phyloP scores from a whole-genome alignment of 2,113 vertebrate genomes.

The Hippocampus guttulatus region DNA sequence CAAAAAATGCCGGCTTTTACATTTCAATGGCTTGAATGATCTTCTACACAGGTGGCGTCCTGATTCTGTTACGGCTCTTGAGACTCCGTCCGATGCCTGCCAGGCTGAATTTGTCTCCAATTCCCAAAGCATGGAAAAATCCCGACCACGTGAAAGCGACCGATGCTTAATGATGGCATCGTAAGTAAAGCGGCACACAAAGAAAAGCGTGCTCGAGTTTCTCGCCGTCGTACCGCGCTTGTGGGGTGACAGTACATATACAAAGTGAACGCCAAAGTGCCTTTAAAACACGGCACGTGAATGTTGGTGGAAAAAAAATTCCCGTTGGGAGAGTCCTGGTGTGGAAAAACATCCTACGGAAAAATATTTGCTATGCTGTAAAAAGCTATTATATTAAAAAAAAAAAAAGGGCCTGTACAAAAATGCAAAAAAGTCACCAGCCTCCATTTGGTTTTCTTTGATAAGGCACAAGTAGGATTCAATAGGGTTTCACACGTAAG shows the following conservation, averaged over 20 bases:
- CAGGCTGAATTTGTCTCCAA: not conserved
- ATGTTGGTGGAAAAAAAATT: not conserved
- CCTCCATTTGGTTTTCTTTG: conserved; percentile 42
- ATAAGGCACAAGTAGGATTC: conserved; percentile 77
- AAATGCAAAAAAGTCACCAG: conserved; percentile 47
- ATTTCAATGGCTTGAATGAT: too few relatives aligned
- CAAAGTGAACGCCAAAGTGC: not conserved
- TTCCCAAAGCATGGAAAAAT: not conserved
- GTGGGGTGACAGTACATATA: not conserved
- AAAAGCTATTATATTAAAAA: conserved; percentile 51
- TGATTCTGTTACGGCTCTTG: not conserved
- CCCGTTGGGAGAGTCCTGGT: not conserved
- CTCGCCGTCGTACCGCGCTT: not conserved
- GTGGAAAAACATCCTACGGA: not conserved
- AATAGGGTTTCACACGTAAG: conserved; percentile 82
- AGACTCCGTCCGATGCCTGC: not conserved
- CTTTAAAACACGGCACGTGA: conserved; percentile 2
- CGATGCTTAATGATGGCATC: not conserved
- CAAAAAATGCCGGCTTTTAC: too few relatives aligned
- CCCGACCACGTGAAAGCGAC: not conserved
- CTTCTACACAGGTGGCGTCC: not conserved
- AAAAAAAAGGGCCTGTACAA: conserved; percentile 54
- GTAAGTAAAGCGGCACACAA: not conserved
- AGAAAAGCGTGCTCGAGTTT: not conserved
- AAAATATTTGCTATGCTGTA: conserved; percentile 45